phyloP scores from a whole-genome alignment of 1,140 invertebrate genomes.

The Drosophila cardini region DNA sequence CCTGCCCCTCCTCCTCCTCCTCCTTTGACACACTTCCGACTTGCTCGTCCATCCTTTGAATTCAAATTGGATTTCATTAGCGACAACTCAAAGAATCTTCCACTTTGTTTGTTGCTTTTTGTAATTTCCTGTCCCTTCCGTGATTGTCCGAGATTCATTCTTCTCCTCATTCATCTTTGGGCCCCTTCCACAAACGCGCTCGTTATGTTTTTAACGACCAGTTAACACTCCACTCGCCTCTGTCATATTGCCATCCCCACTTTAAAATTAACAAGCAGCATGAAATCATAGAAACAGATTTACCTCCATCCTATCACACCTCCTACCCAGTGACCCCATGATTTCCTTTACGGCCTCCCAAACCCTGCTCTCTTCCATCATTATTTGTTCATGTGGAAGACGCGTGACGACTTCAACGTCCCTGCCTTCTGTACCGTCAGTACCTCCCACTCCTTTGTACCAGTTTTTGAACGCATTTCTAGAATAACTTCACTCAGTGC shows the following conservation, averaged over 20 bases:
- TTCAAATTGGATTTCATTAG: constrained; percentile 77
- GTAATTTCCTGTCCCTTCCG: constrained; percentile 37
- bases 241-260: constrained; percentile 43
- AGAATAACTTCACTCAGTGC: constrained; percentile 46
- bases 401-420: constrained; percentile 40
- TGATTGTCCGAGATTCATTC: constrained; percentile 33
- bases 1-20: neutral
- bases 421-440: constrained; percentile 39
- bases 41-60: constrained; percentile 10
- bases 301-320: neutral
- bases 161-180: neutral
- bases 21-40: neutral
- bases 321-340: neutral
- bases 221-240: constrained; percentile 54
- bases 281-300: constrained; percentile 76
- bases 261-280: constrained; percentile 70
- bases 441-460: neutral
- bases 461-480: constrained; percentile 32
- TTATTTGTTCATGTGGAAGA: constrained; percentile 61
- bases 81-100: constrained; percentile 69
- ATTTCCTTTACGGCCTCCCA: constrained; percentile 12
- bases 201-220: constrained; percentile 70
- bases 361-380: constrained; percentile 17
- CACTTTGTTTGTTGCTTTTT: constrained; percentile 55
- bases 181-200: constrained; percentile 28